Percentiles rank a stretch among this genome's conserved stretches.
These are phyloP conservation scores for Eupelmus urozonus DNA, from an alignment of 2,888 invertebrate genomes.

Conservation along the genomic window DNA sequence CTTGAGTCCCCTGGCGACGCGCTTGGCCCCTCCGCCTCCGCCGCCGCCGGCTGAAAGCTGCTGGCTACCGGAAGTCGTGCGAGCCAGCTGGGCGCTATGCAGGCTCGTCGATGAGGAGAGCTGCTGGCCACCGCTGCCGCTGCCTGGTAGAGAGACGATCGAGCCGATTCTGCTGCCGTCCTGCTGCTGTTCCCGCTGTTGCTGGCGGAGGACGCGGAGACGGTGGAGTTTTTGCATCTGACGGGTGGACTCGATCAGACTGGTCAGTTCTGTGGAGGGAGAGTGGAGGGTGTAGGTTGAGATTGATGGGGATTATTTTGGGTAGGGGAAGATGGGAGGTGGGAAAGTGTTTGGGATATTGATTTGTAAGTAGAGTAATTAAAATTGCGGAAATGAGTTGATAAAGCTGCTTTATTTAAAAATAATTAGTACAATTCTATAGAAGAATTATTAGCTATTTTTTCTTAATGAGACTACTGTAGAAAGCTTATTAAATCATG, in stretches of 20 bases:
- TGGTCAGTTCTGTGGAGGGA: conserved; percentile 47
- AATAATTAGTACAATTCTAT: not conserved
- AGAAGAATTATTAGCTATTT: too few species aligned
- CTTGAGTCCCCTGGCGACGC: conserved; percentile 29
- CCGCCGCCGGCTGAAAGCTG: not conserved
- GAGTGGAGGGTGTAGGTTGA: too few species aligned
- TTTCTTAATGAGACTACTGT: too few species aligned
- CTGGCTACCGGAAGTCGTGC: conserved; percentile 16
- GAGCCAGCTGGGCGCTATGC: not conserved
- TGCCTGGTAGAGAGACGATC: not conserved
- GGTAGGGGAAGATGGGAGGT: too few species aligned
- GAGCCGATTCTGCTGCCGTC: not conserved
- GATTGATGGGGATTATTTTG: too few species aligned
- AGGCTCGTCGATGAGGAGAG: conserved; percentile 13
- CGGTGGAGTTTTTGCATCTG: conserved; percentile 21
- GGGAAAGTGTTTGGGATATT: too few species aligned
- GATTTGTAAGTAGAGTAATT: too few species aligned
- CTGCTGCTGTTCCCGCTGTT: too few species aligned
- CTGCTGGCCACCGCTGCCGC: not conserved
- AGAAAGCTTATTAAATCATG: too few species aligned
- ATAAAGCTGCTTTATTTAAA: not conserved
- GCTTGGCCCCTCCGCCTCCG: conserved; percentile 10
- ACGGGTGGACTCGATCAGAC: conserved; percentile 26
- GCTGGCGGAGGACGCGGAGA: not conserved
- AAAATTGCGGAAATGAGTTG: too few species aligned